These are phyloP conservation scores for Zaprionus camerounensis DNA, from an alignment of 1,140 invertebrate genomes.

Conservation along the genomic window DNA sequence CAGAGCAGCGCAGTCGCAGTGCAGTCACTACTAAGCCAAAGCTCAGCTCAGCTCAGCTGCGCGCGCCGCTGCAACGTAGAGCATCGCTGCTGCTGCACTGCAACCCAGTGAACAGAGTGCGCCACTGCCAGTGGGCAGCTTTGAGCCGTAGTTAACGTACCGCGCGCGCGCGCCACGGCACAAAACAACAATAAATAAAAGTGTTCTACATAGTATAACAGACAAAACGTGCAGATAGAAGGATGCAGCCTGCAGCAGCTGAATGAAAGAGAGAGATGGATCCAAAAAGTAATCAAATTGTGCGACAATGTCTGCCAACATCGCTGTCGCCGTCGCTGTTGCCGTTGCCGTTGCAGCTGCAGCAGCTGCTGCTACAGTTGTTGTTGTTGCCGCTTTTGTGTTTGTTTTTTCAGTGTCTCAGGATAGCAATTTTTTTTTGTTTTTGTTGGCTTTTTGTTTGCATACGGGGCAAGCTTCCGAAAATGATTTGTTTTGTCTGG, in stretches of 20 bases:
- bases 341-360: background rate
- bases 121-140: conserved; percentile 26
- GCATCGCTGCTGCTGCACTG: conserved; percentile 46
- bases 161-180: conserved; percentile 38
- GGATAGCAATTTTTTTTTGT: conserved; percentile 39
- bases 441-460: conserved; percentile 58
- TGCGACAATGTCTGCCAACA: background rate
- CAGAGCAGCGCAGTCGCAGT: conserved; percentile 27
- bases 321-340: background rate
- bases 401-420: conserved; percentile 73
- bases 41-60: conserved; percentile 26
- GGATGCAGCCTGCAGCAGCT: conserved; percentile 63
- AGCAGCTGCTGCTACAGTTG: conserved; percentile 4
- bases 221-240: conserved; percentile 33
- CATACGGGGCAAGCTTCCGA: conserved; percentile 57
- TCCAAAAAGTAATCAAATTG: conserved; percentile 74
- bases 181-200: background rate
- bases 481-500: conserved; percentile 81
- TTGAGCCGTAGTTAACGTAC: conserved; percentile 34
- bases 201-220: background rate
- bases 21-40: conserved; percentile 9
- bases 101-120: conserved; percentile 60
- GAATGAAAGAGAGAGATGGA: conserved; percentile 57
- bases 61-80: conserved; percentile 26
- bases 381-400: conserved; percentile 51